Percentiles rank a stretch among this genome's conserved stretches.
phyloP scores from a whole-genome alignment of 2,888 invertebrate genomes.

The Ichneumoninae sp. region DNA sequence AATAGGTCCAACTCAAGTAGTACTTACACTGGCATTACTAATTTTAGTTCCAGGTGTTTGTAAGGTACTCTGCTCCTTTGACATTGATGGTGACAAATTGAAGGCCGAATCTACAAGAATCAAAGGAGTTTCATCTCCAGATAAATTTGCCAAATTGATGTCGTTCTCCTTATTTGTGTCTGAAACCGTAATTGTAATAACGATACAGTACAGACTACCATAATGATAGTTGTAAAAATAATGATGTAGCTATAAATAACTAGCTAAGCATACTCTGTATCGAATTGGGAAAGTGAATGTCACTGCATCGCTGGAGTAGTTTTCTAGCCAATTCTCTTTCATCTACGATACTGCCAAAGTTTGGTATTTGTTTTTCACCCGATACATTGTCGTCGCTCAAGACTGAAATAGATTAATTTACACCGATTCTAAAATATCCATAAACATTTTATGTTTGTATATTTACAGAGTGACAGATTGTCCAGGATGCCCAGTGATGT shows the following conservation, averaged over 20 bases:
- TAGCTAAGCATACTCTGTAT: slow-evolving; percentile 20
- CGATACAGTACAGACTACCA: neutral
- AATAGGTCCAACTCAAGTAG: neutral
- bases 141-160: slow-evolving; percentile 74
- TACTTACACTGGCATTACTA: slow-evolving; percentile 71
- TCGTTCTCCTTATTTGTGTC: slow-evolving; percentile 79
- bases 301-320: slow-evolving; percentile 77
- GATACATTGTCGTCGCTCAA: slow-evolving; percentile 70
- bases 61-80: slow-evolving; percentile 50
- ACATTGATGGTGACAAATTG: slow-evolving; percentile 40
- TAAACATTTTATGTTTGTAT: neutral
- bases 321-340: slow-evolving; percentile 78
- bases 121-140: slow-evolving; percentile 59
- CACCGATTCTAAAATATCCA: slow-evolving; percentile 1
- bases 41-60: slow-evolving; percentile 56
- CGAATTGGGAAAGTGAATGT: slow-evolving; percentile 46
- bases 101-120: slow-evolving; percentile 60
- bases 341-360: slow-evolving; percentile 61
- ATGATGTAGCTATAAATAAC: neutral
- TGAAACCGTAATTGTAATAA: slow-evolving; percentile 30
- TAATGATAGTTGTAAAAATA: neutral
- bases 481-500: slow-evolving; percentile 78
- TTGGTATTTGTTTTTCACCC: slow-evolving; percentile 64
- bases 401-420: slow-evolving; percentile 68
- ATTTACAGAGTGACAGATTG: slow-evolving; percentile 77